Percentiles rank a stretch among this genome's conserved stretches.
Conservation (phyloP, 2,797 vertebrate species). For the Alca torda region DNA sequence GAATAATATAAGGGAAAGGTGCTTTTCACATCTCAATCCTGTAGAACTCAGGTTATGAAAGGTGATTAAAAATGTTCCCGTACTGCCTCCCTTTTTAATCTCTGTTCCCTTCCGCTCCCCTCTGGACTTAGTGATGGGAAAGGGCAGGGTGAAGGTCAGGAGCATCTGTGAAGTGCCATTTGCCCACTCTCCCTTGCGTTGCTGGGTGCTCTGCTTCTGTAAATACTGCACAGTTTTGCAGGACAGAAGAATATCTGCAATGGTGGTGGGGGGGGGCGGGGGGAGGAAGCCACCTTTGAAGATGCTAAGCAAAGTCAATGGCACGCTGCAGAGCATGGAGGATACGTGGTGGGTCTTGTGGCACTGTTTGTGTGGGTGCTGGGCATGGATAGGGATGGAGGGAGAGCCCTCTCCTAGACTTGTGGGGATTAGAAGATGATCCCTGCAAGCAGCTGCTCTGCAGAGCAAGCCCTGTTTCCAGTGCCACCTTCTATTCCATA, state of each 20-base stretch:
- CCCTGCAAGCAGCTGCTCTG: neutral
- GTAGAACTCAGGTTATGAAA: neutral
- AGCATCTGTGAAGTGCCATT: neutral
- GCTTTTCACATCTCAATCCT: neutral
- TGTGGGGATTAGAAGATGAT: neutral
- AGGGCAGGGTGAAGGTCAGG: neutral
- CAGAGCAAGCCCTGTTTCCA: neutral
- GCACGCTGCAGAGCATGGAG: fast-evolving
- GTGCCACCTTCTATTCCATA: neutral
- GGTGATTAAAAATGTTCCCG: neutral
- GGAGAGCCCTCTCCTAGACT: neutral
- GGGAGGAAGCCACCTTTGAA: neutral
- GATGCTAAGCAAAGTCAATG: fast-evolving
- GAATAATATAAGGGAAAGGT: constrained; percentile 14
- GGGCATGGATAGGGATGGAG: neutral
- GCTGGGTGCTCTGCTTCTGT: neutral
- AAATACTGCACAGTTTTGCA: neutral
- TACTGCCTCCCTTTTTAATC: neutral
- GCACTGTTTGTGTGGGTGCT: neutral
- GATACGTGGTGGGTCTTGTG: neutral
- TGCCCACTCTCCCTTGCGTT: neutral
- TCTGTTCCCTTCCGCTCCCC: neutral
- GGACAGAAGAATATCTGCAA: neutral
- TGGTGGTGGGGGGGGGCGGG: neutral
- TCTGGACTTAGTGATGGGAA: neutral